Evolutionary conservation across 2,888 invertebrate species (phyloP), one percentile per base, ranked within the genome.

Genomic region (Drosophila aldrichi): DNA sequence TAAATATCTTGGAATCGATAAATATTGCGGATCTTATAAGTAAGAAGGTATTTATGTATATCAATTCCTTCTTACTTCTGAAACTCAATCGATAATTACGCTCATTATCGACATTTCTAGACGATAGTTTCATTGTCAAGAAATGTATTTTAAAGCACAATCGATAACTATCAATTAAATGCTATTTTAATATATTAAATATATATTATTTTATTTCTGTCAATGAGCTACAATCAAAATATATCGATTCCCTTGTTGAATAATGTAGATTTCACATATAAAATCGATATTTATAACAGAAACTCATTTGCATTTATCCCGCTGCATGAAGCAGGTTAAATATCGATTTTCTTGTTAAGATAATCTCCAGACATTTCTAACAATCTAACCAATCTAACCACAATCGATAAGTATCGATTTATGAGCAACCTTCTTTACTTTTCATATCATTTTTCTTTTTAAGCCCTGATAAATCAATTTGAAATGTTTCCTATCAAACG

Each of bases 331-430:
- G 12, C 12, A 2, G 8, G 2, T 16, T 25, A 25, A 22, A 16
- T 9, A 25, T 25, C n/a, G 7, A n/a, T 16, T 48, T 48, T 48
- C 29, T n/a, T n/a, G 3, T 29, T 3, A 10, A n/a, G 2, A n/a
- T n/a, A n/a, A 18, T 12, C 43, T 18, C 6, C 25, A 6, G 6
- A 6, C 25, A 41, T 18, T 9, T n/a, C 9, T 12, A 6, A 12
- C 1, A 3, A 16, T 1, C 22, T 44, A 0, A 12, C 18, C n/a
- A n/a, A n/a, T n/a, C 14, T 7, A 14, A 44, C 0, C 8, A 2
- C 1, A 44, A 44, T 44, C 44, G 55, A 56, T 56, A 56, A 9
- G 3, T 43, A 56, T 56, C 41, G 55, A 56, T 43, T 55, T 41
- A 4, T 20, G 2, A 14, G 3, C 25, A 10, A 6, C 16, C 3